These are phyloP conservation scores for Scleropages formosus DNA, from an alignment of 2,797 vertebrate species.

Conservation along the genomic window DNA sequence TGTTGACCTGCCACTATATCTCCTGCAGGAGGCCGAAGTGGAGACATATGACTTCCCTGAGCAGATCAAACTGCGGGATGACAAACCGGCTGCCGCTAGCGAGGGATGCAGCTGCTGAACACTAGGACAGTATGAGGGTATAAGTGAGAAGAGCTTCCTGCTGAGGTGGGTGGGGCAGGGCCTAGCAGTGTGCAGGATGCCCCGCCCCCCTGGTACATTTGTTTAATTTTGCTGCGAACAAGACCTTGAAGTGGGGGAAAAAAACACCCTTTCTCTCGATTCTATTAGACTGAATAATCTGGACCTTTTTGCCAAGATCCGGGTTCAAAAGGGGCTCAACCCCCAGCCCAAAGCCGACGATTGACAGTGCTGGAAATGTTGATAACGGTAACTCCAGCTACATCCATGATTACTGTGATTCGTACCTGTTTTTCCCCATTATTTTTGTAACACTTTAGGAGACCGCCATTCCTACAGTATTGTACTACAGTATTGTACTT, in stretches of 20 bases:
- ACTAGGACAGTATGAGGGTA: background rate
- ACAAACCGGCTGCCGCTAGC: conserved; percentile 36
- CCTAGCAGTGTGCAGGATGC: background rate
- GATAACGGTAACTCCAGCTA: background rate
- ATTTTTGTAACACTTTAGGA: background rate
- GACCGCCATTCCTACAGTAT: background rate
- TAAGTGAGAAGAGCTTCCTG: background rate
- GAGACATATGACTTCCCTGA: conserved; percentile 51
- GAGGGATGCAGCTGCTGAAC: conserved; percentile 50
- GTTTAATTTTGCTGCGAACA: no score
- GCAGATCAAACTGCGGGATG: conserved; percentile 50
- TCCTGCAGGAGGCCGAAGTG: conserved; percentile 46
- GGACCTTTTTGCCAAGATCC: background rate
- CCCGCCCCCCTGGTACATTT: background rate
- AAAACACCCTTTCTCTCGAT: conserved; percentile 4
- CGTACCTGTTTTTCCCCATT: background rate
- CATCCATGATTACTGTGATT: background rate
- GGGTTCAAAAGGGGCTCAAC: background rate
- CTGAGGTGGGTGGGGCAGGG: background rate
- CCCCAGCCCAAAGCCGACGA: background rate
- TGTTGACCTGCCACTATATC: background rate
- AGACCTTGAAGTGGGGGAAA: background rate
- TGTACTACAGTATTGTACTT: no score
- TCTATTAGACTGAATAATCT: conserved; percentile 1
- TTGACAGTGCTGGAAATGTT: no score